phyloP scores from a whole-genome alignment of 2,888 invertebrate species.

The Nomada lathburiana region DNA sequence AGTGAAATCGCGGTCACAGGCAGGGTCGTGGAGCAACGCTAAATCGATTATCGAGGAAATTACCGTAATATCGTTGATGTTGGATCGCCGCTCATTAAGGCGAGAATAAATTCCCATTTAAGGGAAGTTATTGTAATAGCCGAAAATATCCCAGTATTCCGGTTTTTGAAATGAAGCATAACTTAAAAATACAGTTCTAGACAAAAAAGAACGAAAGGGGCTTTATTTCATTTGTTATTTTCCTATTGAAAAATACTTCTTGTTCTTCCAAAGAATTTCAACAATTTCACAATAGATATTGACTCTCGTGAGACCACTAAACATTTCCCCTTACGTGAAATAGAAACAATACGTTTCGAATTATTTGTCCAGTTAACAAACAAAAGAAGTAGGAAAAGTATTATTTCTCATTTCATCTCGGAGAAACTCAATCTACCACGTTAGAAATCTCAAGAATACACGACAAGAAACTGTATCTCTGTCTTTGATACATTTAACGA shows the following conservation, averaged over 20 bases:
- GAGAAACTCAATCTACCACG: neutral
- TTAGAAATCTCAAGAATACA: neutral
- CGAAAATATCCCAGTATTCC: neutral
- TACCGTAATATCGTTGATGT: constrained; percentile 45
- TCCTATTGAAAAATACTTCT: neutral
- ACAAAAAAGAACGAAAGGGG: too few relatives aligned
- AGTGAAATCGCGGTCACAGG: constrained; percentile 56
- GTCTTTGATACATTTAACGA: constrained; percentile 14
- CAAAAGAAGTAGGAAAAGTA: too few relatives aligned
- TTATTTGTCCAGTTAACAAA: neutral
- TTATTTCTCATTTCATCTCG: neutral
- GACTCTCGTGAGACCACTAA: neutral
- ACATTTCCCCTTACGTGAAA: neutral
- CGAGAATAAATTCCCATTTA: constrained; percentile 27
- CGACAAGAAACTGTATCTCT: neutral
- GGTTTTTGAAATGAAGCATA: too few relatives aligned
- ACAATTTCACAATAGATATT: neutral
- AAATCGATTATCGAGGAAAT: constrained; percentile 49
- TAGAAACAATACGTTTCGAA: neutral
- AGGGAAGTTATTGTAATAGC: neutral
- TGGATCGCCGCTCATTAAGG: constrained; percentile 30
- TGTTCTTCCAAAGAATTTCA: neutral
- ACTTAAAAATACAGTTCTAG: too few relatives aligned
- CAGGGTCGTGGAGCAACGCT: constrained; percentile 29
- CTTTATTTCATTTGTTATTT: too few relatives aligned